Percentiles rank a stretch among this genome's conserved stretches.
phyloP scores from a whole-genome alignment of 2,113 vertebrate species.

The Rhadina sibilatrix region DNA sequence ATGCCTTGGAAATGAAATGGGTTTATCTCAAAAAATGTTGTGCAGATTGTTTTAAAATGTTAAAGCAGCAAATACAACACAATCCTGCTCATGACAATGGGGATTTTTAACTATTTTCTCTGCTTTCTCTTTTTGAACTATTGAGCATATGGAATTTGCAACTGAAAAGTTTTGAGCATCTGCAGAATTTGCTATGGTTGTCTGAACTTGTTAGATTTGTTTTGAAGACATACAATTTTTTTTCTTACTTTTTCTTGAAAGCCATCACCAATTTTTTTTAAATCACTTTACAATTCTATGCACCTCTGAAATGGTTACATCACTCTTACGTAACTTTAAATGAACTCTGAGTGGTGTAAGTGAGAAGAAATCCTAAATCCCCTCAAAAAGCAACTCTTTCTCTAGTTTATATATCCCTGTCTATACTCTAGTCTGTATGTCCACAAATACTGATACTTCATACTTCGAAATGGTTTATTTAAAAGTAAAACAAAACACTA shows the following conservation, averaged over 20 bases:
- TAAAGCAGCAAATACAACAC: background rate
- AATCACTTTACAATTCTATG: background rate
- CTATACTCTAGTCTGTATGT: background rate
- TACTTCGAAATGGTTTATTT: background rate
- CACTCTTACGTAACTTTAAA: background rate
- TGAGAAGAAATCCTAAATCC: background rate
- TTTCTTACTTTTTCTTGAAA: background rate
- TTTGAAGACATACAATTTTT: background rate
- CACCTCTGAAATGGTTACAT: background rate
- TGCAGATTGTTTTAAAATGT: background rate
- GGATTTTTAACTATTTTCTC: background rate
- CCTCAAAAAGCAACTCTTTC: background rate
- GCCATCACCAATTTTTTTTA: background rate
- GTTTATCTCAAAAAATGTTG: background rate
- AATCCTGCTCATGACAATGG: background rate
- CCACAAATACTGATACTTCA: background rate
- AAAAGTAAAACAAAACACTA: background rate
- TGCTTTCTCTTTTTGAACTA: background rate
- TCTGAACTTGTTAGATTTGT: background rate
- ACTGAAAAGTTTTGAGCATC: background rate
- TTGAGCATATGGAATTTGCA: background rate
- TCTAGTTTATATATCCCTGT: background rate
- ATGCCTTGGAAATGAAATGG: background rate
- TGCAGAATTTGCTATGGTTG: background rate
- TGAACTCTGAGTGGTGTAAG: background rate